Evolutionary conservation across 1,140 invertebrate species (phyloP).

Genomic region (Zaprionus capensis): DNA sequence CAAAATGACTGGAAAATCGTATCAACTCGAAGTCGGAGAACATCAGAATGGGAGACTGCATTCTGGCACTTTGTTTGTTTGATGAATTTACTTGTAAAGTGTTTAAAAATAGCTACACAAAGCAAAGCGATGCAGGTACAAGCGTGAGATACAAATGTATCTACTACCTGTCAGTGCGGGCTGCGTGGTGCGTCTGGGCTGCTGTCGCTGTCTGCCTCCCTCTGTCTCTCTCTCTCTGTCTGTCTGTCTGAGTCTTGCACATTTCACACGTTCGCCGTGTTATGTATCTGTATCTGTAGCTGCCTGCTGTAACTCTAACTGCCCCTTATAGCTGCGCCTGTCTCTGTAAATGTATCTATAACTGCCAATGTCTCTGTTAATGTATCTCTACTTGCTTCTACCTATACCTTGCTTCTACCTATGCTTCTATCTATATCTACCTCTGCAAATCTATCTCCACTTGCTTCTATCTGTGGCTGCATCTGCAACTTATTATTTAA

Average conservation of each 20-base stretch:
- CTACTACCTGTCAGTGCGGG: conserved; percentile 59
- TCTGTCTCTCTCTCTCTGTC: too few relatives aligned
- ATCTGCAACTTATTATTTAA: conserved; percentile 59
- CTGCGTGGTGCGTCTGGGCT: not conserved
- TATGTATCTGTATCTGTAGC: conserved; percentile 11
- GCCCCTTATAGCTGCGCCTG: too few relatives aligned
- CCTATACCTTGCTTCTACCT: conserved; percentile 9
- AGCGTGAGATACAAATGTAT: conserved; percentile 75
- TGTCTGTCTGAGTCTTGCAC: conserved; percentile 24
- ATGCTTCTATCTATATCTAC: too few relatives aligned
- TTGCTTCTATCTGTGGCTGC: not conserved
- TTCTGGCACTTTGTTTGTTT: conserved; percentile 69
- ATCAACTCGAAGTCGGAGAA: conserved; percentile 7
- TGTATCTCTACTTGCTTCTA: not conserved
- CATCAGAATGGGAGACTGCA: conserved; percentile 19
- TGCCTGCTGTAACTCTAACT: not conserved
- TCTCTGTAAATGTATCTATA: too few relatives aligned
- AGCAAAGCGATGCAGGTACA: conserved; percentile 54
- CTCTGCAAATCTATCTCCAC: not conserved
- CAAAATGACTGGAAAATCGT: conserved; percentile 62
- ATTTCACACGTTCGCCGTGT: conserved; percentile 68
- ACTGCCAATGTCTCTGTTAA: not conserved
- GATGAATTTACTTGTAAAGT: conserved; percentile 73
- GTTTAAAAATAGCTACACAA: conserved; percentile 68
- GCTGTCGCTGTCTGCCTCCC: conserved; percentile 8